Base-by-base conservation (phyloP, 2,888 invertebrate species). In the Patella ulyssiponensis region DNA sequence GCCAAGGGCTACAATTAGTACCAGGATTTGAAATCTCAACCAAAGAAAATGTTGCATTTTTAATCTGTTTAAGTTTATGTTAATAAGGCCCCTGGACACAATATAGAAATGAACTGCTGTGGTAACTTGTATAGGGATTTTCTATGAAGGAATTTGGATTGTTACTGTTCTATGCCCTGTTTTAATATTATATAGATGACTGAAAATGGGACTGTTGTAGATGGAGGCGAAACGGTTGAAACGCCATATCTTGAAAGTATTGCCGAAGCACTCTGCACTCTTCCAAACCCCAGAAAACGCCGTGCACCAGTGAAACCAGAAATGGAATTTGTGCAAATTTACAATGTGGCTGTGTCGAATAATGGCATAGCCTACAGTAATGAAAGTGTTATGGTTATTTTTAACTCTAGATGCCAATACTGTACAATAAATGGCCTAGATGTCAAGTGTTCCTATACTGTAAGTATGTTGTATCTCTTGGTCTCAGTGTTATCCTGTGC, bases 301-400 rank as follows among this genome's bases (percentile, higher is more conserved):
- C 9, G 15, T 2, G 20, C 64, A 64, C 2, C 12, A 20, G 7
- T 20, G 23, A n/a, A 4, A 23, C 64, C 64, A 1, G 20, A 64
- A 23, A 20, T 64, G 64, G 64, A 64, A 64, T 64, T 64, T 20
- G 64, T 64, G 64, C n/a, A n/a, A 20, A 23, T 64, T 20, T 64
- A 20, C 23, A 23, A 64, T 14, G 23, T 64, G 23, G n/a, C 7
- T 64, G 64, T 64, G 11, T 20, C 20, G 2, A 64, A 64, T 64
- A 64, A 64, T 14, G 64, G 64, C 23, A 23, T 23, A 2, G 23
- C n/a, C 64, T 64, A 64, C 64, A 64, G 64, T 20, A n/a, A 64
- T n/a, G n/a, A n/a, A 20, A 64, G 20, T 20, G 23, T n/a, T 9
- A 64, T 64, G 20, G 64, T 12, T 64, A n/a, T 64, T n/a, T 64